Conservation (phyloP, 2,888 invertebrate species). For the Cryptops parisi region DNA sequence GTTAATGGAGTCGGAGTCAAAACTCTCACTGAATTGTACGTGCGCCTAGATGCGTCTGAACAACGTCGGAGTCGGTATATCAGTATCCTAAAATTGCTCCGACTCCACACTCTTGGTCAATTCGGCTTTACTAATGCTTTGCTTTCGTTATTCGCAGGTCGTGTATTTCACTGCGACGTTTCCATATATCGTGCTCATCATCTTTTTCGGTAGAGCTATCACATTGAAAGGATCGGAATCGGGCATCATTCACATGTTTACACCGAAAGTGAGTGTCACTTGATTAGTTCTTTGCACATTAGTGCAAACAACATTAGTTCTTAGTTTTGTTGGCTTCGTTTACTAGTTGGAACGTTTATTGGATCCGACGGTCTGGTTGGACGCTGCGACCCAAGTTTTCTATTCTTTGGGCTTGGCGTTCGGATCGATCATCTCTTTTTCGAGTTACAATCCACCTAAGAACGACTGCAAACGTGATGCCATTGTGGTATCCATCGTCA, state of each 20-base stretch:
- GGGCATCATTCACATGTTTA: conserved; percentile 79
- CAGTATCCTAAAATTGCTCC: too few relatives aligned
- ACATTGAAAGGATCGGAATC: conserved; percentile 73
- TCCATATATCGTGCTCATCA: conserved; percentile 82
- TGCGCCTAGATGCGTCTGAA: too few relatives aligned
- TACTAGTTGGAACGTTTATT: conserved; percentile 61
- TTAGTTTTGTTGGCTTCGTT: background rate
- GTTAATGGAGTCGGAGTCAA: too few relatives aligned
- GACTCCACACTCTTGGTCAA: too few relatives aligned
- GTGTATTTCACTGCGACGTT: conserved; percentile 93
- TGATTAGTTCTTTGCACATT: background rate
- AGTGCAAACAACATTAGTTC: background rate
- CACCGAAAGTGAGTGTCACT: conserved; percentile 55
- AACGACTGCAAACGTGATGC: conserved; percentile 91
- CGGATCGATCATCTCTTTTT: conserved; percentile 88
- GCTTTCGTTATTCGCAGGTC: conserved; percentile 44
- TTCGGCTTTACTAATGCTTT: background rate
- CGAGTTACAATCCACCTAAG: conserved; percentile 85
- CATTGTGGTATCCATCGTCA: conserved; percentile 75
- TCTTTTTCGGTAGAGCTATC: conserved; percentile 82
- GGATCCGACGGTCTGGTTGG: conserved; percentile 84
- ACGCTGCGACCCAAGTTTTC: conserved; percentile 93
- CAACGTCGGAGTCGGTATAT: too few relatives aligned
- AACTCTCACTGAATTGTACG: too few relatives aligned
- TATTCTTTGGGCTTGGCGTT: conserved; percentile 91